These are phyloP conservation scores for Sinocyclocheilus maitianheensis DNA, from an alignment of 2,113 vertebrate species.

Conservation along the genomic window DNA sequence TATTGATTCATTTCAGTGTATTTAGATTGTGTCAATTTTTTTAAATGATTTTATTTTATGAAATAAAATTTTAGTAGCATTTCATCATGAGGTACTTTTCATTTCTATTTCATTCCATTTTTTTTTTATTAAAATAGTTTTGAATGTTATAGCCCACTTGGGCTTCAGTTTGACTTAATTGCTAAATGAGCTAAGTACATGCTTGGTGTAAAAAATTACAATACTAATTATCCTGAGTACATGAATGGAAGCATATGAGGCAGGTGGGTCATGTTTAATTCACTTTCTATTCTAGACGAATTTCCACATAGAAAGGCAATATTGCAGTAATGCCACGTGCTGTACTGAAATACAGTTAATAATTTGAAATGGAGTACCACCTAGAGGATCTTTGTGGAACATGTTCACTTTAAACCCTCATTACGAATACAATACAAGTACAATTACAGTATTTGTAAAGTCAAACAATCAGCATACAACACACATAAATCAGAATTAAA, in stretches of 20 bases:
- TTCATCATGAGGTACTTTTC: conserved; percentile 19
- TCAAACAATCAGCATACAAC: neutral
- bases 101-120: neutral
- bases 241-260: neutral
- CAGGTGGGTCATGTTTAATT: neutral
- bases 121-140: neutral
- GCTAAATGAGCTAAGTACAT: neutral
- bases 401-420: neutral
- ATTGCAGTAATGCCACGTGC: neutral
- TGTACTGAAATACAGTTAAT: conserved; percentile 40
- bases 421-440: neutral
- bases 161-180: neutral
- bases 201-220: neutral
- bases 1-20: conserved; percentile 75
- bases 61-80: conserved; percentile 58
- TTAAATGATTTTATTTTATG: conserved; percentile 72
- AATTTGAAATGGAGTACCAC: conserved; percentile 67
- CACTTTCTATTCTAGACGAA: neutral
- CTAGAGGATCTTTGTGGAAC: conserved; percentile 65
- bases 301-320: neutral
- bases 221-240: neutral
- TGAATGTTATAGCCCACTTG: neutral
- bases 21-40: conserved; percentile 73
- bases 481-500: neutral
- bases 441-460: neutral